These are phyloP conservation scores for Chaetodon trifasciatus DNA, from an alignment of 2,797 vertebrate species.

Conservation along the genomic window DNA sequence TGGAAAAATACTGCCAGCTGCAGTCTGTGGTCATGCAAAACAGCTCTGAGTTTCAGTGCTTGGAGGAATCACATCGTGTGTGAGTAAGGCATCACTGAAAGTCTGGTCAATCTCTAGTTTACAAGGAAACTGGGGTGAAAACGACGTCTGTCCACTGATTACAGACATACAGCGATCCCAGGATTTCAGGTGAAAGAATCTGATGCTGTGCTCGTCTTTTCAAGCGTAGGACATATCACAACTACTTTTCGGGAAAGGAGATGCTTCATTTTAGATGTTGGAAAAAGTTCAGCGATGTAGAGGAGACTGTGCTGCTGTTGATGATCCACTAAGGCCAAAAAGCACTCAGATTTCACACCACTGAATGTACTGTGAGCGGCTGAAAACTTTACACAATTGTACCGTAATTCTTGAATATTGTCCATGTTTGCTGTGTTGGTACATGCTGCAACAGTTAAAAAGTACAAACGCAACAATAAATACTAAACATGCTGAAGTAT, in stretches of 20 bases:
- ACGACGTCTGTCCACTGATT: not conserved
- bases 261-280: not conserved
- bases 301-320: not conserved
- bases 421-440: not conserved
- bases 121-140: not conserved
- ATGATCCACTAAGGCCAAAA: not conserved
- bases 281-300: not conserved
- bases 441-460: not conserved
- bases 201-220: not conserved
- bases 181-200: not conserved
- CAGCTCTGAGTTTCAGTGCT: constrained; percentile 41
- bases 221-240: not conserved
- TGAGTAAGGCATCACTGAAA: not conserved
- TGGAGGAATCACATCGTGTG: not conserved
- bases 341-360: not conserved
- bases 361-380: not conserved
- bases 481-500: not conserved
- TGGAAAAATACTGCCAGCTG: constrained; percentile 67
- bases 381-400: not conserved
- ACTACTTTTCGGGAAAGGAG: not conserved
- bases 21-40: constrained; percentile 68
- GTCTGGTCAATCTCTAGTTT: not conserved
- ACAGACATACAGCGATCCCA: not conserved
- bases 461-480: not conserved
- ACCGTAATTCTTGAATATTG: not conserved